A percentile compares a stretch with the other conserved stretches of the same genome.
Conservation (phyloP, 1,140 invertebrate genomes). For the Carcinoscorpius rotundicauda region DNA sequence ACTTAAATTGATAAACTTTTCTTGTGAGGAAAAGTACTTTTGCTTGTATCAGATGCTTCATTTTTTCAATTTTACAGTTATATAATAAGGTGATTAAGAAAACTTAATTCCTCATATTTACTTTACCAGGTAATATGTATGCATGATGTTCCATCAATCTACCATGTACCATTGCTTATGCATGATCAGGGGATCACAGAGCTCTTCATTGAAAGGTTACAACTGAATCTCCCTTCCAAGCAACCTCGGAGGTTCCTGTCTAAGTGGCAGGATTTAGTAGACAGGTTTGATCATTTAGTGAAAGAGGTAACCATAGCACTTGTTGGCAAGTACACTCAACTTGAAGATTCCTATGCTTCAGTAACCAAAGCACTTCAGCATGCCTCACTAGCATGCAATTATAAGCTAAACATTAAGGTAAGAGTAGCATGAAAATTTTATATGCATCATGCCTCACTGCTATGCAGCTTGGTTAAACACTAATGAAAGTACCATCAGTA, state of each 20-base stretch:
- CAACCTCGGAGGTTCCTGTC: constrained; percentile 38
- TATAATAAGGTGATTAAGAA: no score
- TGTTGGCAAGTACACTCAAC: constrained; percentile 97
- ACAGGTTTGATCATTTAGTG: constrained; percentile 61
- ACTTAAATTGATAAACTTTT: no score
- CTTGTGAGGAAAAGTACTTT: no score
- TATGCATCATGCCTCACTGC: no score
- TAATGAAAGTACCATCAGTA: background rate
- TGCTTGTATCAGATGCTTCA: no score
- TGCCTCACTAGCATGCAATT: constrained; percentile 67
- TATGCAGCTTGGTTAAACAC: background rate
- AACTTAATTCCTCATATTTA: no score
- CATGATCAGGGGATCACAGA: constrained; percentile 75
- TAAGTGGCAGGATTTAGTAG: constrained; percentile 81
- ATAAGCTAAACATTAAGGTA: constrained; percentile 64
- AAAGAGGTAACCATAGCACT: constrained; percentile 80
- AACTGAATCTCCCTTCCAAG: constrained; percentile 45
- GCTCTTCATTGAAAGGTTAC: constrained; percentile 67
- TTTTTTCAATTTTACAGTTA: no score
- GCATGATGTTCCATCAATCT: constrained; percentile 87
- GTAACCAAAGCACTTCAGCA: constrained; percentile 91
- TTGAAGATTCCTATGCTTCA: constrained; percentile 93
- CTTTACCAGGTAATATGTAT: constrained; percentile 72
- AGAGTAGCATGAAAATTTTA: constrained; percentile 11
- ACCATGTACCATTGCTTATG: constrained; percentile 88